Evolutionary conservation across 2,888 invertebrate genomes (phyloP), one percentile per base, ranked within the genome.

Genomic region (Eupithecia inturbata): DNA sequence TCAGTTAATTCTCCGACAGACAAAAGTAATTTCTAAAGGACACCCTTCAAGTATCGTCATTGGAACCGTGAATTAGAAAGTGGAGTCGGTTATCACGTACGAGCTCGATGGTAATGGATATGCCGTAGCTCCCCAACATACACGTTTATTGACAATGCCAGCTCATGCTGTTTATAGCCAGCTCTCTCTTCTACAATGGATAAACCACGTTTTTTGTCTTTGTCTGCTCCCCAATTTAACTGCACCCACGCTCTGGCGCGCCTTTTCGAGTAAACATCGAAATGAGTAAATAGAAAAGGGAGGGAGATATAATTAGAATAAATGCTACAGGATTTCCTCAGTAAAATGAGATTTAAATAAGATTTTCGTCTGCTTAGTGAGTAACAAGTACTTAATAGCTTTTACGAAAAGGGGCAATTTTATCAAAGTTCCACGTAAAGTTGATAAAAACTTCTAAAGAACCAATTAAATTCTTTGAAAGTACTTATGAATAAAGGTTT

Each of bases 221-320:
- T 87, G 81, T 93, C 93, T 87, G 78, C 86, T 89, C 91, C 92
- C 93, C 88, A 93, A 93, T 92, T 91, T 92, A 92, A 86, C 88
- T 84, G 86, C 92, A 91, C 94, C 94, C 93, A 93, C 92, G 92
- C 91, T 89, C 86, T 82, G 89, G 84, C 89, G 89, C 91, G 93
- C 91, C 92, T 92, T 91, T 91, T 90, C 86, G 89, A 89, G 92
- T 93, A 93, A 94, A 94, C 92, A 94, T 86, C 85, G 89, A 89
- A 90, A 92, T 92, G 89, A 85, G 88, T 88, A 93, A 93, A 94
- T 93, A 94, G 91, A 90, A 90, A 89, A 91, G 90, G 90, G 89
- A 90, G 91, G 88, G 89, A 88, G 91, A 86, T 93, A 93, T 93
- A 93, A 94, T 94, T 93, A 94, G 93, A 94, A 93, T 90, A 88